These are phyloP conservation scores for Paragorgia papillata DNA, from an alignment of 92 coral and sea anemone genomes.

Conservation along the genomic window DNA sequence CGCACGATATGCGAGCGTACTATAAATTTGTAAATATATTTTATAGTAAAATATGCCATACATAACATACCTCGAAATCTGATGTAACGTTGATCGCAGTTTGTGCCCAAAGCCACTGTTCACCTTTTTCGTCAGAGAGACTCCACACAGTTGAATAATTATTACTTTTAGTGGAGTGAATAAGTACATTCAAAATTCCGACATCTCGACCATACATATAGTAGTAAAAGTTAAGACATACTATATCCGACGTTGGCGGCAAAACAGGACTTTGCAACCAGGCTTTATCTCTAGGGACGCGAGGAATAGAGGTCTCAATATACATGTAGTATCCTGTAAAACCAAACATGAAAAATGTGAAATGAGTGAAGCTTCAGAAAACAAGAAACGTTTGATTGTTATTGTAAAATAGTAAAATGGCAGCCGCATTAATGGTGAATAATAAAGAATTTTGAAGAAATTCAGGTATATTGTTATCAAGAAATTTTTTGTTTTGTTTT, in stretches of 20 bases:
- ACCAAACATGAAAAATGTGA: neutral
- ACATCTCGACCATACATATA: neutral
- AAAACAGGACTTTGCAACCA: neutral
- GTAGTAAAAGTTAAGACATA: neutral
- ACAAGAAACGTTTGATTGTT: too few species aligned
- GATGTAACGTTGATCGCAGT: neutral
- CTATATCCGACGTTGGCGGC: neutral
- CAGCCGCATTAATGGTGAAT: too few species aligned
- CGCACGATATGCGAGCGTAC: too few species aligned
- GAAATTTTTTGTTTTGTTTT: too few species aligned
- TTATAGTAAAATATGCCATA: too few species aligned
- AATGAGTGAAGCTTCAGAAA: too few species aligned
- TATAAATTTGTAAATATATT: too few species aligned
- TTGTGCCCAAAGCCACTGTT: neutral
- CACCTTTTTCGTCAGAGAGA: neutral
- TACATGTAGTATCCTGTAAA: neutral
- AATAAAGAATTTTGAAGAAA: too few species aligned
- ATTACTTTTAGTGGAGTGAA: neutral
- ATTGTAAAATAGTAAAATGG: too few species aligned
- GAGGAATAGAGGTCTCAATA: conserved; percentile 3
- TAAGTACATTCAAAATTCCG: neutral
- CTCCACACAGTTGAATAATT: neutral
- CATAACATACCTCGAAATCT: neutral
- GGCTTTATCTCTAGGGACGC: neutral
- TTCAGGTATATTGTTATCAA: too few species aligned